Base-by-base conservation (phyloP, 2,797 vertebrate species). In the Erpetoichthys calabaricus region DNA sequence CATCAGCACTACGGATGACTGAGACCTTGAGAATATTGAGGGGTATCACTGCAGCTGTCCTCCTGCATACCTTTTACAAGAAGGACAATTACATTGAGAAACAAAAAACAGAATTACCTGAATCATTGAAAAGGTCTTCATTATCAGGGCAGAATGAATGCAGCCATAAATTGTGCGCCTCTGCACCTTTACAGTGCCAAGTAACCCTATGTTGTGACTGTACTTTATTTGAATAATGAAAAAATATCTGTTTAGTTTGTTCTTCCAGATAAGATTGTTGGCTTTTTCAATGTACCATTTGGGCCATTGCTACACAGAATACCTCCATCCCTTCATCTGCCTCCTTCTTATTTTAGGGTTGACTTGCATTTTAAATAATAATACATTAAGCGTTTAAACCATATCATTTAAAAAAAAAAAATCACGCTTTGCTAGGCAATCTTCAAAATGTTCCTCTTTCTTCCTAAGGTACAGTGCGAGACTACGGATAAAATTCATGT, bases 391-490 rank as follows among this genome's bases (percentile, higher is more conserved):
- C 6, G 56, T 62, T 59, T 52, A 25, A 56, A 59, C 51, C 49
- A 4, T 55, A 10, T 56, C 10, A 53, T 45, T 45, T 25, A 51
- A 5, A 58, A 41, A 45, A 42, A 61, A 45, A 58, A 55, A 61
- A 57, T 45, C 42, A 60, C 46, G 56, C 8, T 57, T 66, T 66
- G 61, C 59, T 60, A 45, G 56, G 58, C 57, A 65, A 62, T 68
- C 59, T 60, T 66, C 51, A 64, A 64, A 65, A 57, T 52, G 55
- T 8, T 62, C 59, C 57, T 66, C 57, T 45, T 61, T 64, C 45
- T 60, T 45, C 3, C 53, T 62, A 59, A 63, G 59, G 49, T 58
- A 60, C 56, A 64, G 54, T 42, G 55, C 47, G 45, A 63, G 62
- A 44, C 56, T 56, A 41, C 43, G 51, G 54, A 61, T 59, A 56